phyloP scores from a whole-genome alignment of 2,797 vertebrate genomes.

The Fistularia commersonii region DNA sequence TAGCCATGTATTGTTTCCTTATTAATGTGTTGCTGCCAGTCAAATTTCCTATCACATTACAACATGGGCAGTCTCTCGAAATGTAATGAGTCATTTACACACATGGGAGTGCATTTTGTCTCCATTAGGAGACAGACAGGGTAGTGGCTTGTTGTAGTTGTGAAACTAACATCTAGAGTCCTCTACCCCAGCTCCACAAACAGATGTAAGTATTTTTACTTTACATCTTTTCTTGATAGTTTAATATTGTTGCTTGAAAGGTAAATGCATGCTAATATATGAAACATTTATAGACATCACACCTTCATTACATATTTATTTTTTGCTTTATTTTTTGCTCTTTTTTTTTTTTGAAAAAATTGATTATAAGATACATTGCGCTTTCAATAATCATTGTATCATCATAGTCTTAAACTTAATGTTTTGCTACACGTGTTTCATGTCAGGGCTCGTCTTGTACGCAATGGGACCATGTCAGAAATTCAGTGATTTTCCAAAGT shows the following conservation, averaged over 20 bases:
- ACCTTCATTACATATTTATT: conserved; percentile 13
- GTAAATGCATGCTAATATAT: too few relatives aligned
- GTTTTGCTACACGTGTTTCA: too few relatives aligned
- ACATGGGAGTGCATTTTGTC: conserved; percentile 57
- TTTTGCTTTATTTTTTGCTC: not conserved
- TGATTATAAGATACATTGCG: too few relatives aligned
- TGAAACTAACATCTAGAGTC: conserved; percentile 24
- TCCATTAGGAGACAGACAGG: conserved; percentile 39
- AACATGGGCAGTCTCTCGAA: conserved; percentile 25
- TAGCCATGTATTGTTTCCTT: conserved; percentile 1
- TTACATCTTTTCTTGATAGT: too few relatives aligned
- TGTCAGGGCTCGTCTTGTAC: too few relatives aligned
- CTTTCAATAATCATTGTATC: too few relatives aligned
- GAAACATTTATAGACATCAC: not conserved
- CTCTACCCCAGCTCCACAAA: not conserved
- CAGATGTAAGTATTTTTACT: not conserved
- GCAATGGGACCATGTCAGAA: too few relatives aligned
- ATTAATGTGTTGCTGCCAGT: conserved; percentile 18
- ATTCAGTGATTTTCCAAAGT: too few relatives aligned
- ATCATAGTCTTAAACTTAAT: too few relatives aligned
- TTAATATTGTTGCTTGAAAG: too few relatives aligned
- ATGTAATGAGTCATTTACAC: conserved; percentile 42
- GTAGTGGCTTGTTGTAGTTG: conserved; percentile 38
- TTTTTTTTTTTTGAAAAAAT: too few relatives aligned
- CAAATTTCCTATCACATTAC: conserved; percentile 48